phyloP scores from a whole-genome alignment of 2,797 vertebrate genomes.

The Chaetophractus vellerosus region DNA sequence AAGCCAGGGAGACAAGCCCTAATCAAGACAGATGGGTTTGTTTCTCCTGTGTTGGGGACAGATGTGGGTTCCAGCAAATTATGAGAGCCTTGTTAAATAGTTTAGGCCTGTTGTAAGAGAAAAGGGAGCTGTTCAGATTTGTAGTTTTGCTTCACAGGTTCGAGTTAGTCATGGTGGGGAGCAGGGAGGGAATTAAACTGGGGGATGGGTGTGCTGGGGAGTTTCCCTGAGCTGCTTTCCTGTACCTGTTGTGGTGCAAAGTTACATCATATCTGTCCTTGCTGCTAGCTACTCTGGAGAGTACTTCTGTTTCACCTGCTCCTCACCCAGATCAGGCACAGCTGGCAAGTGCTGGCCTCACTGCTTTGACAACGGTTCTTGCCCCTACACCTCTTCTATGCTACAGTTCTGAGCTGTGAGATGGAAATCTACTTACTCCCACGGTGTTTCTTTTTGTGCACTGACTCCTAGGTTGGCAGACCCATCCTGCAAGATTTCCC shows the following conservation, averaged over 20 bases:
- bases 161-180: background rate
- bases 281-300: background rate
- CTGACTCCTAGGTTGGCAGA: background rate
- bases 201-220: background rate
- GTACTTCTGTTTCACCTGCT: background rate
- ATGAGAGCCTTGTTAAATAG: background rate
- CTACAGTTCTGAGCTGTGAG: rapidly evolving
- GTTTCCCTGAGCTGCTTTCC: background rate
- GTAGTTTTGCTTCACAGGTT: background rate
- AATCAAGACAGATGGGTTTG: background rate
- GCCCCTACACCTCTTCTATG: rapidly evolving
- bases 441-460: background rate
- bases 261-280: no score
- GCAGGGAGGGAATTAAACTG: background rate
- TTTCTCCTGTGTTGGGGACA: background rate
- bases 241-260: no score
- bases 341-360: background rate
- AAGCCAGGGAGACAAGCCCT: background rate
- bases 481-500: background rate
- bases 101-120: background rate
- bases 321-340: background rate
- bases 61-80: background rate
- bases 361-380: background rate
- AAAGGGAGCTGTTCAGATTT: background rate
- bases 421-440: background rate